Conservation (phyloP, 2,888 invertebrate species). For the Sinhomidia bicolor region DNA sequence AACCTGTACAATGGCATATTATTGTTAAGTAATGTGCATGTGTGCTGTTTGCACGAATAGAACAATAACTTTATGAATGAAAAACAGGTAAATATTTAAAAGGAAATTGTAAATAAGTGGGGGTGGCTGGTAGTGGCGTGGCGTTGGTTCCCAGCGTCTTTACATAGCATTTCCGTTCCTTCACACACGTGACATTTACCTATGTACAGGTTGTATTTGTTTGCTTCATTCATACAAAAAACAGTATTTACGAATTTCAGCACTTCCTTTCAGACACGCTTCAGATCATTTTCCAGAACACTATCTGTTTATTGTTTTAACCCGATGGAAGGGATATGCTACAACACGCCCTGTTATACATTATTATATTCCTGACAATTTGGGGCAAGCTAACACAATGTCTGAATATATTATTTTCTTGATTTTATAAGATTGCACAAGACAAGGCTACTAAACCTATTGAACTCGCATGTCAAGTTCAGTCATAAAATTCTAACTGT, state of each 20-base stretch:
- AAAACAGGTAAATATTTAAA: conserved; percentile 37
- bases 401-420: background rate
- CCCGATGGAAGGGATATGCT: background rate
- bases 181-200: conserved; percentile 14
- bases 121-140: background rate
- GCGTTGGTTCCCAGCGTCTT: conserved; percentile 44
- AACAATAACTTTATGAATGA: conserved; percentile 52
- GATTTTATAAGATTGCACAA: background rate
- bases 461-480: background rate
- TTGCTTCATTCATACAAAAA: conserved; percentile 7
- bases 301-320: conserved; percentile 9
- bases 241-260: conserved; percentile 12
- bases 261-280: conserved; percentile 62
- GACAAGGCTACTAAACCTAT: background rate
- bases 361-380: background rate
- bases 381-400: background rate
- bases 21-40: conserved; percentile 32
- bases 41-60: conserved; percentile 43
- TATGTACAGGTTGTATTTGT: background rate
- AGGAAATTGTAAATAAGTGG: conserved; percentile 54
- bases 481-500: background rate
- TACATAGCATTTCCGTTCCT: conserved; percentile 48
- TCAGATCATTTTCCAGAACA: conserved; percentile 38
- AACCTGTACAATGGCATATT: background rate
- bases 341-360: no score